Conservation (phyloP, 2,888 invertebrate species). For the Chironomus tentans region DNA sequence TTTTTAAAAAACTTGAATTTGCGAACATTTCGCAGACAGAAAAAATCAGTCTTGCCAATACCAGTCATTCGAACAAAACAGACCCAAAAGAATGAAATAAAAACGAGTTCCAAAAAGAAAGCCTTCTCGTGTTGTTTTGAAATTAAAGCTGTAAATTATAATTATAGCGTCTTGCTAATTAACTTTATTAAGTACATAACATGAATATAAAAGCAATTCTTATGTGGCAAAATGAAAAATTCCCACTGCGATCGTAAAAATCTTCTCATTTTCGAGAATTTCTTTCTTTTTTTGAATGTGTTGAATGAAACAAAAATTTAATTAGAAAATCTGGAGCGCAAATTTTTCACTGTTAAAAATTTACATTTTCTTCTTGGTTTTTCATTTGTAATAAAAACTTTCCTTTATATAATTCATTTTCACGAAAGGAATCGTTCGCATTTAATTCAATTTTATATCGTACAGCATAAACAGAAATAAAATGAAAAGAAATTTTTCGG, state of each 20-base stretch:
- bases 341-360: background rate
- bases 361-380: background rate
- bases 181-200: background rate
- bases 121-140: background rate
- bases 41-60: no score
- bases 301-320: background rate
- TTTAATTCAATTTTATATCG: conserved; percentile 6
- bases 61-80: no score
- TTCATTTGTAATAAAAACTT: background rate
- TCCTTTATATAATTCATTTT: background rate
- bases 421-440: background rate
- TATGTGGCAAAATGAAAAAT: background rate
- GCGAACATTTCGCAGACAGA: no score
- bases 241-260: background rate
- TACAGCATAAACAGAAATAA: background rate
- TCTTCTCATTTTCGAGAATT: background rate
- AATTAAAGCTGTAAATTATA: background rate
- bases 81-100: no score
- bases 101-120: no score
- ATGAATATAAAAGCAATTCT: background rate
- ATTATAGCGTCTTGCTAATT: background rate
- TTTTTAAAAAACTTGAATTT: no score
- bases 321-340: background rate
- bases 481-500: background rate
- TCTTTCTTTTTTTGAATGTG: background rate